Conservation (phyloP, 2,888 invertebrate species). For the Pristionchus arcanus region DNA sequence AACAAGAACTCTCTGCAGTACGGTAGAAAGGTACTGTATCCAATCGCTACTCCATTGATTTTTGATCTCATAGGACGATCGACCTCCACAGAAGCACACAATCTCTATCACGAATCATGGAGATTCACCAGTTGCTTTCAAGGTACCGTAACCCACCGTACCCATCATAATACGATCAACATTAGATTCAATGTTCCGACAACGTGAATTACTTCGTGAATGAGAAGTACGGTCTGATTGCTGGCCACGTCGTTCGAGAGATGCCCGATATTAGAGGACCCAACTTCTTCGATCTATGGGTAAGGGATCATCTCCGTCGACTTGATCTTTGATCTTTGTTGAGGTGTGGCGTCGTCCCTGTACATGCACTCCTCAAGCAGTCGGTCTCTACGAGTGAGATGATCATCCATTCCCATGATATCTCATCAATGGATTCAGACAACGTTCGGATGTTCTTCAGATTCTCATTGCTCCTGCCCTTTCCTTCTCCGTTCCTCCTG, state of each 20-base stretch:
- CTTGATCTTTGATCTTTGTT: conserved; percentile 11
- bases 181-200: conserved; percentile 31
- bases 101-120: conserved; percentile 50
- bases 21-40: conserved; percentile 29
- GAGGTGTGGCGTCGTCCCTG: conserved; percentile 48
- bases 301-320: neutral
- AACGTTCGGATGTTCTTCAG: conserved; percentile 18
- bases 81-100: conserved; percentile 51
- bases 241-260: conserved; percentile 33
- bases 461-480: conserved; percentile 52
- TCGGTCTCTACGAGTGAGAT: conserved; percentile 44
- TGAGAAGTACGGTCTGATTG: conserved; percentile 51
- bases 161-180: neutral
- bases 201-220: conserved; percentile 52
- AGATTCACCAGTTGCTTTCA: conserved; percentile 22
- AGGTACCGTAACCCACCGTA: conserved; percentile 2
- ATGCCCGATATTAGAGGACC: conserved; percentile 38
- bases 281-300: conserved; percentile 49
- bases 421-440: neutral
- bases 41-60: neutral
- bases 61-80: conserved; percentile 45
- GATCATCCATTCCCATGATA: neutral
- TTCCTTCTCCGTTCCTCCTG: conserved; percentile 23
- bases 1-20: conserved; percentile 45
- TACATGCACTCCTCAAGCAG: conserved; percentile 31